These are phyloP conservation scores for Hippocampus zosterae DNA, from an alignment of 2,113 vertebrate species.

Conservation along the genomic window DNA sequence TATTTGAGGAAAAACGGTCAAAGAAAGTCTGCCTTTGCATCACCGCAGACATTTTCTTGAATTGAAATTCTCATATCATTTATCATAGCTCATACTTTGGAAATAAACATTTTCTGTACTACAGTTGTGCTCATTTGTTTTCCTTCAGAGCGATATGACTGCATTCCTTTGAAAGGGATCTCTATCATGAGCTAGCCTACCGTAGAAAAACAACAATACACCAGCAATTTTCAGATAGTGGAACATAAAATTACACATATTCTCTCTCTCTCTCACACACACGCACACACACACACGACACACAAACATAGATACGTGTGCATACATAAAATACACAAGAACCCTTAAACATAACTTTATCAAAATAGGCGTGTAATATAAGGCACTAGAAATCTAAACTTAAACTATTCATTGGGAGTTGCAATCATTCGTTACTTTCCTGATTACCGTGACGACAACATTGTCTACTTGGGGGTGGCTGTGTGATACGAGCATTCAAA, in stretches of 20 bases:
- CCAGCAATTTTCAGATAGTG: conserved; percentile 37
- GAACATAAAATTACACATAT: conserved; percentile 48
- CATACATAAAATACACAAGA: conserved; percentile 53
- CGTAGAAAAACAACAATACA: conserved; percentile 34
- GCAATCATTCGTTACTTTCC: conserved; percentile 52
- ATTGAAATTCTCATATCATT: conserved; percentile 10
- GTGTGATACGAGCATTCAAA: conserved; percentile 40
- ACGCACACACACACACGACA: not conserved
- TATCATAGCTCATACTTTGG: not conserved
- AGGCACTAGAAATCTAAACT: conserved; percentile 76
- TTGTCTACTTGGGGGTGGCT: conserved; percentile 41
- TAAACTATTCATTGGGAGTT: conserved; percentile 63
- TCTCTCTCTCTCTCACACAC: conserved; percentile 22
- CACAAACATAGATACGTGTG: conserved; percentile 38
- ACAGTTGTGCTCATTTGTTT: conserved; percentile 13
- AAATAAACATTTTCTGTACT: conserved; percentile 5
- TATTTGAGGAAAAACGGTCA: conserved; percentile 16
- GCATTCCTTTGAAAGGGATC: conserved; percentile 35
- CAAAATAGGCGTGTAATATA: conserved; percentile 76
- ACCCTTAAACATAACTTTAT: conserved; percentile 65
- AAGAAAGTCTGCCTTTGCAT: conserved; percentile 23
- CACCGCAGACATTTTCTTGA: conserved; percentile 10
- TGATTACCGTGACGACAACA: conserved; percentile 48
- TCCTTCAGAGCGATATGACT: conserved; percentile 29
- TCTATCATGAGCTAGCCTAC: conserved; percentile 34